A percentile compares a stretch with the other conserved stretches of the same genome.
Conservation (phyloP, 30 jellyfish, hydroid and myxozoan genomes). For the Turritopsis rubra region DNA sequence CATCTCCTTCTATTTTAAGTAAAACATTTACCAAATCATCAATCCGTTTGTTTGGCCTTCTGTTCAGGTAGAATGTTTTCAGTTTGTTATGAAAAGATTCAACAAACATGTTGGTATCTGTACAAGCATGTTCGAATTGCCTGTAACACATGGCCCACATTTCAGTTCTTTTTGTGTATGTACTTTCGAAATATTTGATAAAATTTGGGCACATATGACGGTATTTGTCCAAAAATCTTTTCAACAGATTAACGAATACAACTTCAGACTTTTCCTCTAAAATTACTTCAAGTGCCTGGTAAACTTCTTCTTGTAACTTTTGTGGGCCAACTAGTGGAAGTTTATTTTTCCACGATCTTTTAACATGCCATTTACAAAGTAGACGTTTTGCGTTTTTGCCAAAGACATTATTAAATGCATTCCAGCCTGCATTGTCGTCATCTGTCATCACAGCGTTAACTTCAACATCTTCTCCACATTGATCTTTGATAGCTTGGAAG, state of each 20-base stretch:
- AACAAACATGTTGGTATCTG: slow-evolving; percentile 30
- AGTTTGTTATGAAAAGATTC: slow-evolving; percentile 33
- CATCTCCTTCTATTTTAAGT: slow-evolving; percentile 3
- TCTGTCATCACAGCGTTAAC: slow-evolving; percentile 31
- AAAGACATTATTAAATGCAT: slow-evolving; percentile 22
- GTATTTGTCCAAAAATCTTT: not conserved
- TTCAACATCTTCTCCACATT: slow-evolving; percentile 4
- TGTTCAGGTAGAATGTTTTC: slow-evolving; percentile 31
- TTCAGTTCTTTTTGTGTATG: slow-evolving; percentile 6
- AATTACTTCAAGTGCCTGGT: slow-evolving; percentile 32
- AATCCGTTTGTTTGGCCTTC: not conserved
- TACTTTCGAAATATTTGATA: not conserved
- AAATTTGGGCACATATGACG: slow-evolving; percentile 5
- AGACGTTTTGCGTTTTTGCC: slow-evolving; percentile 9
- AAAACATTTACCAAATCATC: slow-evolving; percentile 11
- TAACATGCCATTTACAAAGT: slow-evolving; percentile 38
- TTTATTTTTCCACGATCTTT: slow-evolving; percentile 15
- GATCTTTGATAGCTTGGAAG: slow-evolving; percentile 17
- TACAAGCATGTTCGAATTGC: slow-evolving; percentile 26
- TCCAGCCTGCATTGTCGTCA: slow-evolving; percentile 34
- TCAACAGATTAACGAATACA: slow-evolving; percentile 9
- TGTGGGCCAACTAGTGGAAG: slow-evolving; percentile 22
- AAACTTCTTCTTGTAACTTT: slow-evolving; percentile 21
- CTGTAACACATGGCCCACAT: slow-evolving; percentile 37
- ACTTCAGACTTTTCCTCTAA: slow-evolving; percentile 10